Conservation (phyloP, 2,888 invertebrate genomes). For the Parapristionchus giblindavisi region DNA sequence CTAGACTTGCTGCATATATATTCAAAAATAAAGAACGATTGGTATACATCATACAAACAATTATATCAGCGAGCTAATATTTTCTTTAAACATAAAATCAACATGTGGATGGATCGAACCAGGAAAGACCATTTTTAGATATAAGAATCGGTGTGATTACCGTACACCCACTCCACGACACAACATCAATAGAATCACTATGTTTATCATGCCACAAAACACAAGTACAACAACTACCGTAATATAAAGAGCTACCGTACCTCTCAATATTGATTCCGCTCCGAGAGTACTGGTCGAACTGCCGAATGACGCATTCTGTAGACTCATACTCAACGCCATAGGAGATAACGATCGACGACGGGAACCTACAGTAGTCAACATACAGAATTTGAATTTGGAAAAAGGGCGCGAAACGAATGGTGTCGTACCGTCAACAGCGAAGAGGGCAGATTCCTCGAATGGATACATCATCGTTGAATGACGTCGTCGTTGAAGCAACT, state of each 20-base stretch:
- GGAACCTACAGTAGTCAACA: not conserved
- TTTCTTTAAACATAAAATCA: too few relatives aligned
- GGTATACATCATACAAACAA: too few relatives aligned
- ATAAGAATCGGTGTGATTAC: too few relatives aligned
- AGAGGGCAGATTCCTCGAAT: constrained; percentile 19
- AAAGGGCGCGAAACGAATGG: not conserved
- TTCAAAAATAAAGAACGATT: too few relatives aligned
- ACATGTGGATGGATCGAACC: too few relatives aligned
- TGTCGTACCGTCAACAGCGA: constrained; percentile 16
- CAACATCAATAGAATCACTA: not conserved
- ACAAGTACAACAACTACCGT: constrained; percentile 34
- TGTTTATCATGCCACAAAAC: not conserved
- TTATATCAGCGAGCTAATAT: too few relatives aligned
- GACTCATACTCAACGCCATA: constrained; percentile 38
- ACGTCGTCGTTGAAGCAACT: constrained; percentile 33
- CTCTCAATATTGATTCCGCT: constrained; percentile 20
- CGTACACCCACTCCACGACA: too few relatives aligned
- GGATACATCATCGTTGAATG: constrained; percentile 35
- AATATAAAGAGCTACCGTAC: constrained; percentile 28
- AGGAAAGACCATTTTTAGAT: too few relatives aligned
- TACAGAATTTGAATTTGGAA: not conserved
- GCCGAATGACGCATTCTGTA: constrained; percentile 30
- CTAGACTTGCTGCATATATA: too few relatives aligned
- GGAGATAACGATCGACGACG: constrained; percentile 49
- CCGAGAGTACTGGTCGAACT: constrained; percentile 13